phyloP scores from a whole-genome alignment of 2,113 vertebrate species.

The Semnornis frantzii region DNA sequence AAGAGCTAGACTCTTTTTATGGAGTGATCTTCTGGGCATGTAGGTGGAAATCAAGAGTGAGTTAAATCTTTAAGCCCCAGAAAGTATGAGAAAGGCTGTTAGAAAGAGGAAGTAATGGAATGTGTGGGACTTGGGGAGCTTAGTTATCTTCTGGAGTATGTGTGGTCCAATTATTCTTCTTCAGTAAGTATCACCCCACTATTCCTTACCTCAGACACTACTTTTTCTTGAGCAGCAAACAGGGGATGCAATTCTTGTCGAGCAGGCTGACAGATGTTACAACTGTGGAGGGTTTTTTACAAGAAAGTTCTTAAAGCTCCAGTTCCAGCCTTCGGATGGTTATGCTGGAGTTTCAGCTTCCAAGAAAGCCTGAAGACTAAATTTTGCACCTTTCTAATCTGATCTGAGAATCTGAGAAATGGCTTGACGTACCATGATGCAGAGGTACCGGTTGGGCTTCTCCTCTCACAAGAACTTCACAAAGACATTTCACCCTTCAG shows the following conservation, averaged over 20 bases:
- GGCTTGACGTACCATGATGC: neutral
- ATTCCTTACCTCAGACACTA: neutral
- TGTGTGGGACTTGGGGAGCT: neutral
- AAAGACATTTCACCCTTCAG: neutral
- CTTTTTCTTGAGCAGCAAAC: neutral
- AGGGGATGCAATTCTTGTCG: neutral
- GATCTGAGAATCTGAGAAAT: neutral
- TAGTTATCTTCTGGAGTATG: neutral
- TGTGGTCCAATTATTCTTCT: neutral
- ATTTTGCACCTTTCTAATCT: neutral
- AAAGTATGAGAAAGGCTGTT: neutral
- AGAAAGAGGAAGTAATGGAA: neutral
- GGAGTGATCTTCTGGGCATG: neutral
- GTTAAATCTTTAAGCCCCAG: neutral
- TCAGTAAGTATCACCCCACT: neutral
- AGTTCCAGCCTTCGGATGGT: neutral
- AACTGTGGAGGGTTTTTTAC: neutral
- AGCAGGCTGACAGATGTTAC: neutral
- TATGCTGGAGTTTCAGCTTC: neutral
- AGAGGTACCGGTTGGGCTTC: neutral
- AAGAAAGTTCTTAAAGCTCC: neutral
- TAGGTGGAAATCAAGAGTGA: neutral
- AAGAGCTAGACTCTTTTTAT: neutral
- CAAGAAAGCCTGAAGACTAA: neutral
- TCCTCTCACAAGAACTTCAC: accelerated